Percentiles rank a stretch among this genome's conserved stretches.
These are phyloP conservation scores for Thymelicus acteon DNA, from an alignment of 2,888 invertebrate species.

Conservation along the genomic window DNA sequence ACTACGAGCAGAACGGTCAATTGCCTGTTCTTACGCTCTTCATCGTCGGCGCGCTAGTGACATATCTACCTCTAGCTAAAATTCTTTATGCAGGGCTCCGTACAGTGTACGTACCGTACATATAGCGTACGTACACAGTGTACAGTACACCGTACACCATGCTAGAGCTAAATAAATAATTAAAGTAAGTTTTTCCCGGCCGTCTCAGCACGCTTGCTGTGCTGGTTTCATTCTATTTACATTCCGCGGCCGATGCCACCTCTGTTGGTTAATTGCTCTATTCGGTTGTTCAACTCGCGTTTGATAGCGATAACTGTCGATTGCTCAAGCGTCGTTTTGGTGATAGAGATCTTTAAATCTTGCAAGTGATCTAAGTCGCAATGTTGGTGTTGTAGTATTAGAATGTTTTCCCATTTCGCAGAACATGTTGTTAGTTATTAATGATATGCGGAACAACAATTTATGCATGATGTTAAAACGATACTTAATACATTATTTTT, in stretches of 20 bases:
- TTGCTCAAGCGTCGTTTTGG: neutral
- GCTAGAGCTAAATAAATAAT: conserved; percentile 54
- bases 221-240: conserved; percentile 71
- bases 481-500: too few relatives aligned
- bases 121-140: conserved; percentile 35
- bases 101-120: conserved; percentile 4
- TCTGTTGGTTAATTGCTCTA: conserved; percentile 28
- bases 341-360: neutral
- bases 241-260: conserved; percentile 55
- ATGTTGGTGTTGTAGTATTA: too few relatives aligned
- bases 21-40: too few relatives aligned
- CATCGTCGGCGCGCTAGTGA: too few relatives aligned
- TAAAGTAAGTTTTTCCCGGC: conserved; percentile 54
- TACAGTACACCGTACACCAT: conserved; percentile 27
- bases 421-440: too few relatives aligned
- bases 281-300: conserved; percentile 42
- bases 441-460: too few relatives aligned
- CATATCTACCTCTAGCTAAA: too few relatives aligned
- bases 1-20: too few relatives aligned
- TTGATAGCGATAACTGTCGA: conserved; percentile 7
- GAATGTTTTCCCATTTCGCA: neutral
- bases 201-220: conserved; percentile 52
- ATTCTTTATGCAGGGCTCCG: neutral
- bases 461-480: too few relatives aligned
- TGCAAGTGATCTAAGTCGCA: neutral